Conservation (phyloP, 2,113 vertebrate genomes). For the Anhinga anhinga region DNA sequence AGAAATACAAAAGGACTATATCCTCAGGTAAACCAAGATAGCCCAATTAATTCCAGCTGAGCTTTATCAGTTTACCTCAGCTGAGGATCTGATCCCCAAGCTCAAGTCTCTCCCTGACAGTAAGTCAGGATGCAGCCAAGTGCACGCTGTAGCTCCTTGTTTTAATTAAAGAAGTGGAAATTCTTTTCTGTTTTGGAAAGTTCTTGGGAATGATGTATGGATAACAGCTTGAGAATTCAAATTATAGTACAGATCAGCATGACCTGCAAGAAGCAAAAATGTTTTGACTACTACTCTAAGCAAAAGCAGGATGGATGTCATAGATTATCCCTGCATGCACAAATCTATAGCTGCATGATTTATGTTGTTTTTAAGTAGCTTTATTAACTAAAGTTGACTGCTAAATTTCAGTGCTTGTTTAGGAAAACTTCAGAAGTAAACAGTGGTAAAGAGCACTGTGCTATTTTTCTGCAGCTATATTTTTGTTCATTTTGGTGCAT, state of each 20-base stretch:
- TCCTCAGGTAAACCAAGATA: neutral
- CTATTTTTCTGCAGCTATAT: neutral
- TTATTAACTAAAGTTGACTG: conserved; percentile 12
- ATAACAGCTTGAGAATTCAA: conserved; percentile 69
- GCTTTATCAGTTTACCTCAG: neutral
- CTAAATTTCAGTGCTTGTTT: conserved; percentile 14
- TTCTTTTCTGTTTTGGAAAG: conserved; percentile 36
- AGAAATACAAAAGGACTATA: neutral
- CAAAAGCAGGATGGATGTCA: conserved; percentile 53
- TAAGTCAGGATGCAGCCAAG: neutral
- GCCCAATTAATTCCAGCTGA: neutral
- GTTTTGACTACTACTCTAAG: conserved; percentile 63
- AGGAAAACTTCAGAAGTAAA: conserved; percentile 19
- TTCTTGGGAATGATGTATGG: conserved; percentile 43
- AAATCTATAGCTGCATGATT: neutral
- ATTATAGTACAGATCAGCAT: conserved; percentile 49
- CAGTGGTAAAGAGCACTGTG: neutral
- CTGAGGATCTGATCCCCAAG: neutral
- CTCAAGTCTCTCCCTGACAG: neutral
- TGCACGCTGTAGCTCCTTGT: neutral
- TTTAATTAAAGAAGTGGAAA: conserved; percentile 39
- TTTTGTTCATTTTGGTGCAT: neutral
- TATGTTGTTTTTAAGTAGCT: conserved; percentile 25
- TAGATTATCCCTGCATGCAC: neutral
- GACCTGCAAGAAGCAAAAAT: conserved; percentile 61